Base-by-base conservation (phyloP, 2,113 vertebrate genomes). In the Mola mola region DNA sequence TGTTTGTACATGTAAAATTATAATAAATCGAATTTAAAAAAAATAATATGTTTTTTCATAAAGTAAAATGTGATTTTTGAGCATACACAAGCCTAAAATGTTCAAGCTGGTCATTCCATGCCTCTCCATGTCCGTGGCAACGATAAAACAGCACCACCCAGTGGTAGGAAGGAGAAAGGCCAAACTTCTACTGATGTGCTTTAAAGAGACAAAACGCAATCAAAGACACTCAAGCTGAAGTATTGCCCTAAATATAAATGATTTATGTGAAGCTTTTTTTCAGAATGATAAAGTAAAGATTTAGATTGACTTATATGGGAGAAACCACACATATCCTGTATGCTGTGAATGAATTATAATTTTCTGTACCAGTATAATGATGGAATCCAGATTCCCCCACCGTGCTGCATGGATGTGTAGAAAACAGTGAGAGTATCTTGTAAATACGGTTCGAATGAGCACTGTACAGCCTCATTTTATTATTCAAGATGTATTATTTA, bases 121-220 rank as follows among this genome's bases (percentile, higher is more conserved):
- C 53, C 42, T 33, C 37, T 53, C 7, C 5, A 5, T 5, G 15
- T 37, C 19, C 66, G 61, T 50, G 67, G 64, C 11, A 49, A 75
- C 48, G 78, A 86, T 62, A 79, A 65, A 81, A 85, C 81, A 83
- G 86, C 89, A 83, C 90, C 89, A 78, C 85, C 88, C 70, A 79
- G 88, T 89, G 88, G 75, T 59, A 57, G 60, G 57, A 75, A 40
- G 47, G 28, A 64, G 85, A 60, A 50, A 34, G 22, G 41, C 21
- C 59, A 43, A 1, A 11, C 3, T 22, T 25, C 2, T 38, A n/a
- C n/a, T n/a, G n/a, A n/a, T n/a, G n/a, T n/a, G 15, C 21, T 33
- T 7, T 6, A 19, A n/a, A 43, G 11, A 26, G 41, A 42, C 29
- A 15, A 37, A 42, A 72, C 51, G 2, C 46, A 63, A 67, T 59